Evolutionary conservation across 35 echinoderm and acorn worm species (phyloP).

Genomic region (Lytechinus variegatus): DNA sequence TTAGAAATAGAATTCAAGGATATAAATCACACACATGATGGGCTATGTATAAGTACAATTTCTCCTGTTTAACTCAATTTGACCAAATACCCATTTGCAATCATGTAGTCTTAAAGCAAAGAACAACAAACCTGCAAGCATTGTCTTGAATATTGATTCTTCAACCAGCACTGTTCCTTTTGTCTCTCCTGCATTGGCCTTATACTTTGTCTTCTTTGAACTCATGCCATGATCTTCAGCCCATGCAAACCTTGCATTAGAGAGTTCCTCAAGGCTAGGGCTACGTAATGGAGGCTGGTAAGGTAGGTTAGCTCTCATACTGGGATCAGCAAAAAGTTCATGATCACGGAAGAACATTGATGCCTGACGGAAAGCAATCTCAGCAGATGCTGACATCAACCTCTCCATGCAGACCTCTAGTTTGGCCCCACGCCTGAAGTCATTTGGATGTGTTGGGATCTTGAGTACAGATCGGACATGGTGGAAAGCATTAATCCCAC

Average conservation of each 20-base stretch:
- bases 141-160: slow-evolving; percentile 93
- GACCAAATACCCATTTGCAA: no score
- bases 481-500: slow-evolving; percentile 90
- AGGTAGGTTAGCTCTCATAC: slow-evolving; percentile 84
- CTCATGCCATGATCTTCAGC: slow-evolving; percentile 56
- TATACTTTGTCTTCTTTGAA: slow-evolving; percentile 61
- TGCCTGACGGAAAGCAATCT: slow-evolving; percentile 93
- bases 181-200: slow-evolving; percentile 29
- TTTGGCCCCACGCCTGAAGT: neutral
- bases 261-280: slow-evolving; percentile 79
- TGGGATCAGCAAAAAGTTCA: slow-evolving; percentile 89
- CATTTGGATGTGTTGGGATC: slow-evolving; percentile 36
- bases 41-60: no score
- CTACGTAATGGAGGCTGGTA: slow-evolving; percentile 83
- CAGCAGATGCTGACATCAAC: slow-evolving; percentile 81
- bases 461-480: slow-evolving; percentile 55
- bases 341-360: slow-evolving; percentile 86
- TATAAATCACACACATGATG: no score
- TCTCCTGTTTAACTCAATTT: no score
- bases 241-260: slow-evolving; percentile 88
- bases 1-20: no score
- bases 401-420: slow-evolving; percentile 53
- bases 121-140: slow-evolving; percentile 72
- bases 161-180: slow-evolving; percentile 80
- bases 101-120: no score